phyloP scores from a whole-genome alignment of 2,888 invertebrate species.

The Imbricaverruca yamaguchii region DNA sequence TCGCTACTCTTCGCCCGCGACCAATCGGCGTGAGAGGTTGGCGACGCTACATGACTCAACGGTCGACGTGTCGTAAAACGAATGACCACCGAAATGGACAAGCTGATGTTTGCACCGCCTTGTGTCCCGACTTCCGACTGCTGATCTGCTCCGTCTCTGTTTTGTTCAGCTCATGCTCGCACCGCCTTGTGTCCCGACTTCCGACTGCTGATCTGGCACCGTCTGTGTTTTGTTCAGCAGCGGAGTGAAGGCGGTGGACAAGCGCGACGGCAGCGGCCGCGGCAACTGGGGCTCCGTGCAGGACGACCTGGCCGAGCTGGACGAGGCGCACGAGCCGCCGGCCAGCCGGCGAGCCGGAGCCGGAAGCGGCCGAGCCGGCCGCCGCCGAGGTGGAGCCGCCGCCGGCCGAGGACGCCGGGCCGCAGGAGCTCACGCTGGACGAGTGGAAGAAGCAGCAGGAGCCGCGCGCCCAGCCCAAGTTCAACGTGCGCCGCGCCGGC shows the following conservation, averaged over 20 bases:
- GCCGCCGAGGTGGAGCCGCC: slow-evolving; percentile 30
- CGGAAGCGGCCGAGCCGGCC: slow-evolving; percentile 17
- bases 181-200: slow-evolving; percentile 35
- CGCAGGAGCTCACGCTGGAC: slow-evolving; percentile 81
- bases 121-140: too few relatives aligned
- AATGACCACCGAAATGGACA: too few relatives aligned
- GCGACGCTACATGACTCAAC: too few relatives aligned
- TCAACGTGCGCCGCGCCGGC: slow-evolving; percentile 85
- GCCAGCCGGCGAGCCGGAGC: slow-evolving; percentile 27
- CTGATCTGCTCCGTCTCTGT: not conserved
- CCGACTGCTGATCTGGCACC: not conserved
- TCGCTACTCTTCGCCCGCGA: too few relatives aligned
- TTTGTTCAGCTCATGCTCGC: slow-evolving; percentile 15
- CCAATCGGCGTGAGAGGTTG: too few relatives aligned
- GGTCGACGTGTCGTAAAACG: too few relatives aligned
- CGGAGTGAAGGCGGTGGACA: slow-evolving; percentile 87
- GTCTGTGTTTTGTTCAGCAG: slow-evolving; percentile 42
- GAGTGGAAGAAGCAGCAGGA: slow-evolving; percentile 81
- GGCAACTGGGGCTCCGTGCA: slow-evolving; percentile 94
- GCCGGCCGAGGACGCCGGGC: slow-evolving; percentile 56
- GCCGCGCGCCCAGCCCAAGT: slow-evolving; percentile 72
- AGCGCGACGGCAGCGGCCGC: slow-evolving; percentile 87
- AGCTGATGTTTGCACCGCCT: too few relatives aligned
- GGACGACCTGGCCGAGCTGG: slow-evolving; percentile 58
- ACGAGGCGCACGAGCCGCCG: slow-evolving; percentile 17